Evolutionary conservation across 2,888 invertebrate genomes (phyloP).

Genomic region (Drosophila paramelanica): DNA sequence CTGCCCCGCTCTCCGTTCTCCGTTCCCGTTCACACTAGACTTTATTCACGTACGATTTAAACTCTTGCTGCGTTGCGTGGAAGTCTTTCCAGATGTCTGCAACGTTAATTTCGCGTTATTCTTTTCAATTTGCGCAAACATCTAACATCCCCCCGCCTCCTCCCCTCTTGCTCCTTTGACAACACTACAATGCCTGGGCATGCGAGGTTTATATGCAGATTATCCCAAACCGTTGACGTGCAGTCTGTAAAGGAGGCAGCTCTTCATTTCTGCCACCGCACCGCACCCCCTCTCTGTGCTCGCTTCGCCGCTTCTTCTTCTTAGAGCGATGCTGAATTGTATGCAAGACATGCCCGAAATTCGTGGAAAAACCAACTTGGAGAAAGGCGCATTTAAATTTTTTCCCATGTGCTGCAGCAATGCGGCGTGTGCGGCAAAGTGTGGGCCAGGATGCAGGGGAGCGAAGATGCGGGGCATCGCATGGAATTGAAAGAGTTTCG

Average conservation of each 20-base stretch:
- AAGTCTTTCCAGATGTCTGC: conserved; percentile 19
- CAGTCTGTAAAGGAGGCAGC: conserved; percentile 14
- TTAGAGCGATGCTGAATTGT: conserved; percentile 23
- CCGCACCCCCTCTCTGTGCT: background rate
- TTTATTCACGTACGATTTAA: too few relatives aligned
- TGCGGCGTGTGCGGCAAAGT: background rate
- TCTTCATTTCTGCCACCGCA: background rate
- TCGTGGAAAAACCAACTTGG: conserved; percentile 26
- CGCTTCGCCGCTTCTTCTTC: conserved; percentile 3
- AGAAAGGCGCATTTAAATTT: conserved; percentile 50
- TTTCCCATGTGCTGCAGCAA: conserved; percentile 27
- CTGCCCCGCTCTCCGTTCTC: too few relatives aligned
- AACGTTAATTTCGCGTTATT: conserved; percentile 48
- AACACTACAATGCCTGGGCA: background rate
- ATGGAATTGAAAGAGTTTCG: conserved; percentile 61
- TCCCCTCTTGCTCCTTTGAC: background rate
- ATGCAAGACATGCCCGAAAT: conserved; percentile 55
- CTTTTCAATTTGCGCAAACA: conserved; percentile 56
- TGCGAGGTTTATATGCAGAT: conserved; percentile 33
- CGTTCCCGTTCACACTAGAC: too few relatives aligned
- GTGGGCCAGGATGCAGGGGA: background rate
- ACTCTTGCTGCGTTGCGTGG: background rate
- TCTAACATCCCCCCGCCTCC: background rate
- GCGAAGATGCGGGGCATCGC: conserved; percentile 14
- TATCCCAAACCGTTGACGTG: conserved; percentile 28